Conservation (phyloP, 1,140 invertebrate genomes). For the Eurosta solidaginis region DNA sequence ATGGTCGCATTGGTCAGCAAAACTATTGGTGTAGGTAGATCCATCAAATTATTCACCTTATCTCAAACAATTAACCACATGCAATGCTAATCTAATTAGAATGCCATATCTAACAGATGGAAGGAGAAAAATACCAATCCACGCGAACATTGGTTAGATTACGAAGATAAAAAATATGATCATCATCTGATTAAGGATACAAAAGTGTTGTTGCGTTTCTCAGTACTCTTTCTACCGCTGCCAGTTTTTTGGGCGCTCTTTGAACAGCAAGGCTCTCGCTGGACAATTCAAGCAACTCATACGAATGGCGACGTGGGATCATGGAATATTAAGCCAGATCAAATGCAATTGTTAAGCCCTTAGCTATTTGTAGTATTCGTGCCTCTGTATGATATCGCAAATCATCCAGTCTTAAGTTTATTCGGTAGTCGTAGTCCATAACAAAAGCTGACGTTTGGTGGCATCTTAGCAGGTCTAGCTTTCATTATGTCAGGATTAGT, state of each 20-base stretch:
- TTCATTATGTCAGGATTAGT: conserved; percentile 90
- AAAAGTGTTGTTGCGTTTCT: conserved; percentile 70
- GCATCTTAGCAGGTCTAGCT: conserved; percentile 78
- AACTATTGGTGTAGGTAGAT: conserved; percentile 77
- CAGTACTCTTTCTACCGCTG: conserved; percentile 77
- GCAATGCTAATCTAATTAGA: conserved; percentile 65
- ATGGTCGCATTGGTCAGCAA: conserved; percentile 79
- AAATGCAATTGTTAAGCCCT: conserved; percentile 81
- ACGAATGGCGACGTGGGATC: conserved; percentile 83
- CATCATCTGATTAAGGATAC: conserved; percentile 69
- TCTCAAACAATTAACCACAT: conserved; percentile 59
- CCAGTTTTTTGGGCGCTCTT: conserved; percentile 86
- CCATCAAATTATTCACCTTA: conserved; percentile 39
- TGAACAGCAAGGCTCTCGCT: conserved; percentile 86
- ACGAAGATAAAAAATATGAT: conserved; percentile 76
- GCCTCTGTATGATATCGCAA: conserved; percentile 74
- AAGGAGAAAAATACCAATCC: conserved; percentile 64
- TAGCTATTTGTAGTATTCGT: conserved; percentile 78
- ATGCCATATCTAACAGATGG: conserved; percentile 70
- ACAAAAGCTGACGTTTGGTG: conserved; percentile 72
- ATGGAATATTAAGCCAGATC: conserved; percentile 74
- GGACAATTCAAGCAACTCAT: conserved; percentile 91
- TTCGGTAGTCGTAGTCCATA: conserved; percentile 62
- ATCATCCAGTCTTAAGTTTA: conserved; percentile 69
- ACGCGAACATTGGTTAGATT: conserved; percentile 79